These are phyloP conservation scores for Micromesistius poutassou DNA, from an alignment of 2,797 vertebrate species.

Conservation along the genomic window DNA sequence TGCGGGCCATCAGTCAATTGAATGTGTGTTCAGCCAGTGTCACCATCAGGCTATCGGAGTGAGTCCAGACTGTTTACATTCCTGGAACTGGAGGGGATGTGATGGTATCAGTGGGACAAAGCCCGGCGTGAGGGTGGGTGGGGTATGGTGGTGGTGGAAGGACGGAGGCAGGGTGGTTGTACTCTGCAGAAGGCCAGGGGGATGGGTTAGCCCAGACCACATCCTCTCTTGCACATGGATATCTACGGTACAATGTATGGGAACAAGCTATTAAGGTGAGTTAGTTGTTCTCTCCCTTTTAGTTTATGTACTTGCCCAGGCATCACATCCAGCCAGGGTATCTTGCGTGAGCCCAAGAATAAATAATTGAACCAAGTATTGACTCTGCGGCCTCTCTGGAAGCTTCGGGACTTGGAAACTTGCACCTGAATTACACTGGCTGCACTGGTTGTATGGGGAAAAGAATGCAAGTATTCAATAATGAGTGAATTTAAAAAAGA, in stretches of 20 bases:
- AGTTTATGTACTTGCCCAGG: too few relatives aligned
- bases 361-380: too few relatives aligned
- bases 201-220: slow-evolving; percentile 25
- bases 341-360: too few relatives aligned
- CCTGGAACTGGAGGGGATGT: slow-evolving; percentile 35
- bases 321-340: too few relatives aligned
- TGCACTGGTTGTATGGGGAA: background rate
- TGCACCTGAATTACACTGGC: background rate
- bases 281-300: background rate
- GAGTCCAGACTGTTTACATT: slow-evolving; percentile 57
- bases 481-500: background rate
- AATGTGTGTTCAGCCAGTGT: slow-evolving; percentile 12
- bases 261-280: background rate
- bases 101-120: slow-evolving; percentile 46
- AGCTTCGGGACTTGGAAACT: too few relatives aligned
- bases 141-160: slow-evolving; percentile 5
- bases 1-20: slow-evolving; percentile 19
- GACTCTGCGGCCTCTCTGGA: too few relatives aligned
- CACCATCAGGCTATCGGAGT: slow-evolving; percentile 21
- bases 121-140: background rate
- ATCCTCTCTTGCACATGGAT: slow-evolving; percentile 30
- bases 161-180: slow-evolving; percentile 9
- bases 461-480: background rate
- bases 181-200: slow-evolving; percentile 15
- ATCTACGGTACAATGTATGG: background rate